phyloP scores from a whole-genome alignment of 2,888 invertebrate genomes.

The Latheticus oryzae region DNA sequence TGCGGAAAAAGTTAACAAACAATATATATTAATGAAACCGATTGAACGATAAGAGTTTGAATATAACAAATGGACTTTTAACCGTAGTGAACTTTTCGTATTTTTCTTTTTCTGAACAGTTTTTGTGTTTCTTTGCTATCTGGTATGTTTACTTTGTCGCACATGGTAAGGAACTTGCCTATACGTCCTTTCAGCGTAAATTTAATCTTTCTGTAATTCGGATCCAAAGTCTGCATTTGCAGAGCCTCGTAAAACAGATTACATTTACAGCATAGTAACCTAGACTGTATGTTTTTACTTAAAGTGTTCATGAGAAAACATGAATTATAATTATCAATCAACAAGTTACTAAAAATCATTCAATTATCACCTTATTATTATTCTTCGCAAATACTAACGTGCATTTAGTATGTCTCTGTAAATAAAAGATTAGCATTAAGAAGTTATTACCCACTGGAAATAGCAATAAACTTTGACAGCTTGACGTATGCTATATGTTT shows the following conservation, averaged over 20 bases:
- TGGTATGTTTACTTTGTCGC: neutral
- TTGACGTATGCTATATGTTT: slow-evolving; percentile 35
- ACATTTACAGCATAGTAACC: slow-evolving; percentile 5
- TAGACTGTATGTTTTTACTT: slow-evolving; percentile 9
- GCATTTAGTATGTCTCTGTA: slow-evolving; percentile 37
- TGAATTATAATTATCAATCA: too few relatives aligned
- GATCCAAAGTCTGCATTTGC: slow-evolving; percentile 8
- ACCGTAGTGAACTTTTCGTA: too few relatives aligned
- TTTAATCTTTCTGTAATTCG: slow-evolving; percentile 10
- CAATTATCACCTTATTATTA: slow-evolving; percentile 39
- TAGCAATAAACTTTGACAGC: slow-evolving; percentile 40
- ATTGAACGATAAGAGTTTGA: too few relatives aligned
- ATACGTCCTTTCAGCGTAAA: slow-evolving; percentile 7
- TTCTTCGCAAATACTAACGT: slow-evolving; percentile 35
- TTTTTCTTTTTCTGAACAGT: neutral
- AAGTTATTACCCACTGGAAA: slow-evolving; percentile 37
- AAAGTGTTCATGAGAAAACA: slow-evolving; percentile 11
- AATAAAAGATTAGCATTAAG: slow-evolving; percentile 35
- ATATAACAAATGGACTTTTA: too few relatives aligned
- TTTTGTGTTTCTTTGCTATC: neutral
- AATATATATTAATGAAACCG: too few relatives aligned
- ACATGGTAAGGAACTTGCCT: neutral
- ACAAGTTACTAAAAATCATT: too few relatives aligned
- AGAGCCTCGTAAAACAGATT: slow-evolving; percentile 12
- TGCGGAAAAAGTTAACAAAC: too few relatives aligned